These are phyloP conservation scores for Podarcis raffonei DNA, from an alignment of 2,113 vertebrate species.

Conservation along the genomic window DNA sequence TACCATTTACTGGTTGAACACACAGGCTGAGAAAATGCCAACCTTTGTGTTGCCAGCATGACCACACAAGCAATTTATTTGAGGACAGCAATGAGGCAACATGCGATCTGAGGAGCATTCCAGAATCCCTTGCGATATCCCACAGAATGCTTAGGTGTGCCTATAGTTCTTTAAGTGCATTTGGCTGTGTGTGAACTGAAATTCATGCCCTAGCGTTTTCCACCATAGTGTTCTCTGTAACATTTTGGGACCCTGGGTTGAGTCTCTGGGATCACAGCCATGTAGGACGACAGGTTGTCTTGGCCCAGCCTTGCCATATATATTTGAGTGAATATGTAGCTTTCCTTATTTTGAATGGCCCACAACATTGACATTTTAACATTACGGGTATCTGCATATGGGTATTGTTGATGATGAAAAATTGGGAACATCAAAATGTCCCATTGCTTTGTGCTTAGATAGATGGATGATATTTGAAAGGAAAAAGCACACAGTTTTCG, in stretches of 20 bases:
- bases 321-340: too few species aligned
- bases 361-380: neutral
- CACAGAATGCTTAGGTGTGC: neutral
- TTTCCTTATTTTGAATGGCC: neutral
- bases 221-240: neutral
- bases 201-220: neutral
- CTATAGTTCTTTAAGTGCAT: neutral
- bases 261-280: neutral
- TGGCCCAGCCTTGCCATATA: neutral
- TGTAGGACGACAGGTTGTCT: neutral
- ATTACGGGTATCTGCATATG: neutral
- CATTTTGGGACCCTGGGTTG: neutral
- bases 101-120: neutral
- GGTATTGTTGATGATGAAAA: neutral
- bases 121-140: neutral
- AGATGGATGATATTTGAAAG: neutral
- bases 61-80: neutral
- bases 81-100: neutral
- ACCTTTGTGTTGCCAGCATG: too few species aligned
- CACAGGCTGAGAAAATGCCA: neutral
- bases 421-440: neutral
- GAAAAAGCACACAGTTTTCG: neutral
- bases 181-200: neutral
- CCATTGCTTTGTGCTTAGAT: neutral
- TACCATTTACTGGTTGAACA: neutral